Conservation (phyloP, 1,140 invertebrate genomes). For the Diorhabda sublineata region DNA sequence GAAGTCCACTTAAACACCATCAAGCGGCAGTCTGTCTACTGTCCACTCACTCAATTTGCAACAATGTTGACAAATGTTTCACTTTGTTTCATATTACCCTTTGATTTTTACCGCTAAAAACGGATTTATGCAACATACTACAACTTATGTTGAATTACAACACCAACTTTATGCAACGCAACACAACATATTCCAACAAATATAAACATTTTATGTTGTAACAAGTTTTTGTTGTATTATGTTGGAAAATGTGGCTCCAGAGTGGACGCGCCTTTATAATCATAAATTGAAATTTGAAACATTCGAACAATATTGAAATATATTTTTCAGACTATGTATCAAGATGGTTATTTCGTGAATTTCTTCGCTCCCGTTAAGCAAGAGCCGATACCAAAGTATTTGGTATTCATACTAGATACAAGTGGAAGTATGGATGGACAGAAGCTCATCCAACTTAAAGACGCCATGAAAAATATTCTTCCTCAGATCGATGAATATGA, state of each 20-base stretch:
- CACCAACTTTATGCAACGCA: not conserved
- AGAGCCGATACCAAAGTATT: constrained; percentile 60
- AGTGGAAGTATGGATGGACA: constrained; percentile 65
- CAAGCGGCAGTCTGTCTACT: not conserved
- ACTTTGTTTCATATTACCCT: too few relatives aligned
- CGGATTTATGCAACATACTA: not conserved
- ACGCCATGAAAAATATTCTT: constrained; percentile 63
- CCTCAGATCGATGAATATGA: constrained; percentile 57
- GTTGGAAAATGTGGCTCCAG: not conserved
- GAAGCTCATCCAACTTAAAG: constrained; percentile 60
- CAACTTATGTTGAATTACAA: not conserved
- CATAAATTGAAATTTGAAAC: too few relatives aligned
- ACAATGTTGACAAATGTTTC: too few relatives aligned
- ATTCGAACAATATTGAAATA: not conserved
- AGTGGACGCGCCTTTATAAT: not conserved
- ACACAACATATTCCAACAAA: not conserved
- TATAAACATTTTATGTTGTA: not conserved
- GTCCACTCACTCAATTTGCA: not conserved
- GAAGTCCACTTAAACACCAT: not conserved
- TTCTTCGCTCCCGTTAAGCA: constrained; percentile 62
- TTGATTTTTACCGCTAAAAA: not conserved
- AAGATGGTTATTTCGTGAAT: constrained; percentile 72
- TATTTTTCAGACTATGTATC: constrained; percentile 47
- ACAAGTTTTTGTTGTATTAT: not conserved
- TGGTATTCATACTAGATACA: constrained; percentile 66